A percentile compares a stretch with the other conserved stretches of the same genome.
Evolutionary conservation across 2,888 invertebrate genomes (phyloP).

Genomic region (Zhuqinia jingwanae): DNA sequence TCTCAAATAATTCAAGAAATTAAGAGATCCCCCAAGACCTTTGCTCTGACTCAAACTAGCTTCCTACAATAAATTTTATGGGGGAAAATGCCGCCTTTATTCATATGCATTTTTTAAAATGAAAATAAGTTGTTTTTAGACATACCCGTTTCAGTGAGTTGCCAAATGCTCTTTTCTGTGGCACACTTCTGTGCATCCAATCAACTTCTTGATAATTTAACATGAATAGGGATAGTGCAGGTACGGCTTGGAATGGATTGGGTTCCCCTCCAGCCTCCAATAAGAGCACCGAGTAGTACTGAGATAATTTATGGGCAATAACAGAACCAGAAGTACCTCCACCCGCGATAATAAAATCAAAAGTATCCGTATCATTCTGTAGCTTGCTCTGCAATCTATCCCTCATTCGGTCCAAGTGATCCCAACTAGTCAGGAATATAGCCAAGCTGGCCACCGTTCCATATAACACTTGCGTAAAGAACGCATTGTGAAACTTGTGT

Average conservation of each 20-base stretch:
- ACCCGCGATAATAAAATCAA: constrained; percentile 70
- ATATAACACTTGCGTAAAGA: constrained; percentile 63
- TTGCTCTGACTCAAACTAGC: constrained; percentile 61
- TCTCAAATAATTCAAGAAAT: constrained; percentile 64
- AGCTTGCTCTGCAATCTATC: constrained; percentile 62
- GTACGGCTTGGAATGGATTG: constrained; percentile 79
- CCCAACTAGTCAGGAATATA: constrained; percentile 62
- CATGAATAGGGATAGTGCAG: constrained; percentile 81
- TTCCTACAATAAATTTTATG: constrained; percentile 6
- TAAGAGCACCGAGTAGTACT: constrained; percentile 78
- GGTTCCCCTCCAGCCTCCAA: constrained; percentile 83
- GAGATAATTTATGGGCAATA: constrained; percentile 47
- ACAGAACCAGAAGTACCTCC: constrained; percentile 56
- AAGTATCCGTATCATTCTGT: constrained; percentile 68
- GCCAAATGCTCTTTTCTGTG: constrained; percentile 59
- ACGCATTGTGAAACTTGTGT: constrained; percentile 62
- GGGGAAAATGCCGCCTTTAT: neutral
- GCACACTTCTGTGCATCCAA: constrained; percentile 80
- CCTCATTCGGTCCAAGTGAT: constrained; percentile 60
- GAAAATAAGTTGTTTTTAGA: neutral
- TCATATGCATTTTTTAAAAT: neutral
- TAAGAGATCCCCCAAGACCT: constrained; percentile 67
- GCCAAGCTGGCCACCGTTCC: constrained; percentile 66
- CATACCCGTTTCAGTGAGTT: constrained; percentile 45
- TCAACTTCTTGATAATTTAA: constrained; percentile 81